Evolutionary conservation across 2,888 invertebrate species (phyloP).

Genomic region (Dilophus febrilis): DNA sequence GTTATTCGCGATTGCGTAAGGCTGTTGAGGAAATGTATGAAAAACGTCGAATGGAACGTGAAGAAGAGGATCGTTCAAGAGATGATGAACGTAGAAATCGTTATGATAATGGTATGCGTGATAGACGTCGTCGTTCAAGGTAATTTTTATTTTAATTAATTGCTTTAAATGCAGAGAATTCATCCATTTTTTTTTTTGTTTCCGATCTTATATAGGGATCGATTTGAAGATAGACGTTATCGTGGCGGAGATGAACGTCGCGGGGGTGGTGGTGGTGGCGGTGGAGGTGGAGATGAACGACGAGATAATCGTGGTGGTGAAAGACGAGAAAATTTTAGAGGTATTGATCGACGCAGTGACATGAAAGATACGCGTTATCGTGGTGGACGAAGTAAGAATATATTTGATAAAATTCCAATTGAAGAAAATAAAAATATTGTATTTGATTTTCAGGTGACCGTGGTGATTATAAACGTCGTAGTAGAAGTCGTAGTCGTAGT

Average conservation of each 20-base stretch:
- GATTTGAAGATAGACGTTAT: not conserved
- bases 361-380: constrained; percentile 11
- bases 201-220: not conserved
- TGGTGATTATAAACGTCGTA: constrained; percentile 1
- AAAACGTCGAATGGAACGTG: constrained; percentile 41
- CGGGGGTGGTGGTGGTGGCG: not conserved
- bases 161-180: too few relatives aligned
- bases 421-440: not conserved
- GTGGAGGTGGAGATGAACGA: constrained; percentile 23
- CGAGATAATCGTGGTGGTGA: constrained; percentile 9
- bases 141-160: not conserved
- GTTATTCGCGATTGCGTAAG: constrained; percentile 53
- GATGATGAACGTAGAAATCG: constrained; percentile 15
- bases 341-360: constrained; percentile 17
- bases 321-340: constrained; percentile 16
- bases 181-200: not conserved
- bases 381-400: constrained; percentile 9
- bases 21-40: constrained; percentile 50
- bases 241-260: too few relatives aligned
- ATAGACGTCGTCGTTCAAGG: constrained; percentile 7
- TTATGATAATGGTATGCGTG: not conserved
- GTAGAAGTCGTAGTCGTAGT: constrained; percentile 4
- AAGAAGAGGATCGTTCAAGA: constrained; percentile 31
- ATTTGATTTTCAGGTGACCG: not conserved
- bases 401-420: too few relatives aligned